Evolutionary conservation across 2,797 vertebrate genomes (phyloP).

Genomic region (Ctenochaetus hawaiiensis): DNA sequence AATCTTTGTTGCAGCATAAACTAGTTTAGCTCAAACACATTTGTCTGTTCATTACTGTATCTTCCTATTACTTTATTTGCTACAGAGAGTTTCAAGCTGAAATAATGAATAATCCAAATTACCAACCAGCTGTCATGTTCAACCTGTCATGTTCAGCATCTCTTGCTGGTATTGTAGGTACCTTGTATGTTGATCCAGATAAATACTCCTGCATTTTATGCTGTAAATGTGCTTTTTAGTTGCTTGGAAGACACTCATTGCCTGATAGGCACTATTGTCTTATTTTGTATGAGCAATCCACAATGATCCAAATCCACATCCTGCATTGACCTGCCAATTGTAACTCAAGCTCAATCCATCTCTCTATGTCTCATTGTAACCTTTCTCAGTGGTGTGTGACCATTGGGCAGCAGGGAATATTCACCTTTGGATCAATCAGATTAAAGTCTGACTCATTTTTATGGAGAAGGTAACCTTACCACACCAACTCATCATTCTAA

Average conservation of each 20-base stretch:
- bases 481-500: slow-evolving; percentile 47
- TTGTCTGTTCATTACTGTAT: not conserved
- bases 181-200: not conserved
- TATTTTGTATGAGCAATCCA: slow-evolving; percentile 16
- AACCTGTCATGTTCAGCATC: not conserved
- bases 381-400: slow-evolving; percentile 21
- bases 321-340: slow-evolving; percentile 19
- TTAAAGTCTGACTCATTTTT: slow-evolving; percentile 46
- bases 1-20: too few species aligned
- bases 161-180: not conserved
- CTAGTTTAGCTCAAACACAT: too few species aligned
- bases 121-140: not conserved
- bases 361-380: slow-evolving; percentile 24
- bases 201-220: not conserved
- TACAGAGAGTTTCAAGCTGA: not conserved
- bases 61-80: not conserved
- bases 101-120: not conserved
- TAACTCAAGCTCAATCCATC: slow-evolving; percentile 14
- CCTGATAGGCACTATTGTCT: not conserved
- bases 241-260: slow-evolving; percentile 12
- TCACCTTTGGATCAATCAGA: slow-evolving; percentile 51
- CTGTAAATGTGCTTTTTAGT: slow-evolving; percentile 20
- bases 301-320: slow-evolving; percentile 22
- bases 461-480: slow-evolving; percentile 34
- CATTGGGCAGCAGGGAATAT: slow-evolving; percentile 25